A percentile compares a stretch with the other conserved stretches of the same genome.
Conservation (phyloP, 2,797 vertebrate genomes). For the Melanotaenia pygmaea region DNA sequence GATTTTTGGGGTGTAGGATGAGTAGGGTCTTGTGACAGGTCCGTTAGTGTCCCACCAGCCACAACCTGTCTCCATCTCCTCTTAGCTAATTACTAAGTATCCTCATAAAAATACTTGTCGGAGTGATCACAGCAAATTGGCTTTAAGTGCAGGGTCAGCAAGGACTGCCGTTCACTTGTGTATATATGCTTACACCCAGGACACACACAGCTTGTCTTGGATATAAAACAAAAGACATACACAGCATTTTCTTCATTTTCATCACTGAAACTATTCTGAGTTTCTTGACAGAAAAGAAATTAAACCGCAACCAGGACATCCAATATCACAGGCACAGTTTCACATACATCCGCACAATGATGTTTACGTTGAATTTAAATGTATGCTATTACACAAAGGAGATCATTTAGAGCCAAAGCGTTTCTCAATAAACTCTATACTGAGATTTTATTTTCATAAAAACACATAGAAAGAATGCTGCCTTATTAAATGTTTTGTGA, state of each 20-base stretch:
- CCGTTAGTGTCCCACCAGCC: conserved; percentile 50
- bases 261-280: conserved; percentile 16
- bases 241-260: conserved; percentile 15
- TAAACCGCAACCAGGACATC: conserved; percentile 19
- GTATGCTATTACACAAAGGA: conserved; percentile 22
- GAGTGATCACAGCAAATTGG: conserved; percentile 68
- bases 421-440: conserved; percentile 35
- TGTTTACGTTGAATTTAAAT: conserved; percentile 35
- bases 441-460: conserved; percentile 50
- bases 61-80: conserved; percentile 58
- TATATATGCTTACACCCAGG: conserved; percentile 2
- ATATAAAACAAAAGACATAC: conserved; percentile 13
- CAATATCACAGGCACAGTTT: conserved; percentile 23
- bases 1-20: conserved; percentile 43
- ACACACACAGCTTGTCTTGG: neutral
- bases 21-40: conserved; percentile 56
- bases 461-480: conserved; percentile 5
- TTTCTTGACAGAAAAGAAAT: conserved; percentile 16
- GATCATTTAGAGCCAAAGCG: conserved; percentile 40
- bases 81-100: conserved; percentile 69
- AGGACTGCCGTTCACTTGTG: conserved; percentile 10
- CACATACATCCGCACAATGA: conserved; percentile 15
- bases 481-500: neutral
- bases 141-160: conserved; percentile 58
- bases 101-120: conserved; percentile 67